Evolutionary conservation across 2,888 invertebrate species (phyloP), one percentile per base, ranked within the genome.

Genomic region (Drosophila anomalipes): DNA sequence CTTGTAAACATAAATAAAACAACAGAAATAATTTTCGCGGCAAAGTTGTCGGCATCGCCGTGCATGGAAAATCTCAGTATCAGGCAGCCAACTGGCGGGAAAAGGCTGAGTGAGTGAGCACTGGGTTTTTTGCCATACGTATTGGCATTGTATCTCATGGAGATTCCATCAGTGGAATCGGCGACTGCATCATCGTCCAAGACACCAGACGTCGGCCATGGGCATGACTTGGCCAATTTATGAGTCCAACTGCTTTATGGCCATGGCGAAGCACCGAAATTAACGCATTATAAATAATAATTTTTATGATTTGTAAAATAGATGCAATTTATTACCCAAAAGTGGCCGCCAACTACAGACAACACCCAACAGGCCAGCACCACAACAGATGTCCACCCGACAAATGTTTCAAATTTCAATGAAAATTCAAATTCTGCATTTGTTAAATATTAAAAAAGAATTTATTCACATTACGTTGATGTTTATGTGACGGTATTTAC

Each of bases 221-320:
- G 72, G 51, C 62, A 65, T 72, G 79, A 73, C 65, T 56, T 22
- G 37, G 74, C 64, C 81, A 84, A 81, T 88, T 88, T 88, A 89
- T 84, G 81, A 81, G 74, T 82, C 83, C 83, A 84, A 74, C 84
- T 70, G 81, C 86, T 87, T 86, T 89, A 87, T 84, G 83, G 82
- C 81, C 74, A 73, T 71, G 75, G 74, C 72, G 57, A 71, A 82
- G 77, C 77, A 78, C 71, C 77, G 70, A 83, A 83, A 83, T 86
- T 83, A 80, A 82, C 81, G 84, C 79, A 76, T 87, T 82, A 85
- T 90, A 91, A 91, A 90, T 90, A 90, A 87, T 89, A 86, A 83
- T 82, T 90, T 91, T 90, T 90, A 90, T 82, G 87, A 83, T 82
- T 80, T 82, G 77, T 68, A 72, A 73, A 76, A 74, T 66, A 76